A percentile compares a stretch with the other conserved stretches of the same genome.
phyloP scores from a whole-genome alignment of 2,797 vertebrate genomes.

The Steatocranus sp. region DNA sequence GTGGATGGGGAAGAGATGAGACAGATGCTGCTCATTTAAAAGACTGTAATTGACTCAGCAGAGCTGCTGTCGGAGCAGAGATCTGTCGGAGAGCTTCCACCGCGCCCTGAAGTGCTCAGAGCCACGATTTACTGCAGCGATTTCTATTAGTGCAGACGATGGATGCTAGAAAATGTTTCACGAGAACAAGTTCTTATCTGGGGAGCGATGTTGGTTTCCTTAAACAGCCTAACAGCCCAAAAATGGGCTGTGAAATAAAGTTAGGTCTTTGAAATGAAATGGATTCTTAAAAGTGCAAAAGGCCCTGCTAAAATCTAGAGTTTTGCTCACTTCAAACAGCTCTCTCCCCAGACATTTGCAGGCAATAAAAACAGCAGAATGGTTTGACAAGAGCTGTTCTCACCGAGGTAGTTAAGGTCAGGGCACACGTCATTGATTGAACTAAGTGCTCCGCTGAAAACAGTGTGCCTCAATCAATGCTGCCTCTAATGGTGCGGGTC shows the following conservation, averaged over 20 bases:
- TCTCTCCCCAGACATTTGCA: neutral
- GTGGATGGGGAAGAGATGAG: constrained; percentile 18
- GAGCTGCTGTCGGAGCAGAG: constrained; percentile 28
- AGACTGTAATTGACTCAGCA: constrained; percentile 45
- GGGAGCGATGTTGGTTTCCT: neutral
- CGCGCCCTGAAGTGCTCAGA: constrained; percentile 12
- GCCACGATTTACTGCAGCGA: constrained; percentile 2
- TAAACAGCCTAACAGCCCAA: neutral
- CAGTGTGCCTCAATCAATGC: constrained; percentile 58
- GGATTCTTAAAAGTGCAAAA: neutral
- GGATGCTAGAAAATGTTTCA: neutral
- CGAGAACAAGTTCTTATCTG: neutral
- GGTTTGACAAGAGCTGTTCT: constrained; percentile 31
- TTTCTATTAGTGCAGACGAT: neutral
- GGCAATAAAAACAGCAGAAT: constrained; percentile 30
- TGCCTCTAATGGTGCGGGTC: constrained; percentile 35
- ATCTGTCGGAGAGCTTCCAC: constrained; percentile 3
- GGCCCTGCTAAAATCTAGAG: neutral
- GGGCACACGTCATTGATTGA: constrained; percentile 56
- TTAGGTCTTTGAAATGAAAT: neutral
- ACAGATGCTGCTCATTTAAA: constrained; percentile 47
- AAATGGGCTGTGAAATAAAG: neutral
- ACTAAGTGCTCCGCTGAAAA: constrained; percentile 60
- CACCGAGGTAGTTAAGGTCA: constrained; percentile 51
- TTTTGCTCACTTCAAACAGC: constrained; percentile 7